These are phyloP conservation scores for Chironex yamaguchii DNA, from an alignment of 30 jellyfish, hydroid and myxozoan species.

Conservation along the genomic window DNA sequence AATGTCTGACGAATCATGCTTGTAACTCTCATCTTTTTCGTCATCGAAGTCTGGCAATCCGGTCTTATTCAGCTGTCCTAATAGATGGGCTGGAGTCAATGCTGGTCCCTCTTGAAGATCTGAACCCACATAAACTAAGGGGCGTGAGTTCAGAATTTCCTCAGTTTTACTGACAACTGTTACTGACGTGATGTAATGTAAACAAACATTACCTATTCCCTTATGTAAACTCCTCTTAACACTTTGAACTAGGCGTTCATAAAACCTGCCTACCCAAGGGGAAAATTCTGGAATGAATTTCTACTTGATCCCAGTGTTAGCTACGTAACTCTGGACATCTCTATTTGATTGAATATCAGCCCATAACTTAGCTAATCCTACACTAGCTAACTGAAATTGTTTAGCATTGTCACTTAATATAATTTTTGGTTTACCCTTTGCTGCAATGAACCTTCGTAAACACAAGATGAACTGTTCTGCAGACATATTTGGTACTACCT, in stretches of 20 bases:
- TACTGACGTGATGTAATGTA: neutral
- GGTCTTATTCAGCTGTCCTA: too few relatives aligned
- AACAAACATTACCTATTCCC: constrained; percentile 13
- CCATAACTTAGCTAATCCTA: neutral
- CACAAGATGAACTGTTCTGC: constrained; percentile 29
- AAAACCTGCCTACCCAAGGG: constrained; percentile 75
- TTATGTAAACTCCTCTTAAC: constrained; percentile 37
- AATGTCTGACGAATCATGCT: too few relatives aligned
- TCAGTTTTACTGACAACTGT: constrained; percentile 3
- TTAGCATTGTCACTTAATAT: constrained; percentile 61
- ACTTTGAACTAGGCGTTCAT: constrained; percentile 37
- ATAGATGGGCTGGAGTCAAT: constrained; percentile 57
- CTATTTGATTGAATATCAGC: too few relatives aligned
- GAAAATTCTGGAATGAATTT: constrained; percentile 23
- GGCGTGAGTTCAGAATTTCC: constrained; percentile 35
- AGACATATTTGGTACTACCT: constrained; percentile 59
- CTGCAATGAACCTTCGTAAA: constrained; percentile 49
- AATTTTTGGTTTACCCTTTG: constrained; percentile 60
- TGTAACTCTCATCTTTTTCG: too few relatives aligned
- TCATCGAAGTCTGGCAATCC: too few relatives aligned
- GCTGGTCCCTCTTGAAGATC: constrained; percentile 35
- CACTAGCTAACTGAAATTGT: neutral
- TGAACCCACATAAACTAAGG: constrained; percentile 12
- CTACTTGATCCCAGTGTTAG: constrained; percentile 2
- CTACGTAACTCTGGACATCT: constrained; percentile 1